These are phyloP conservation scores for Rissa tridactyla DNA, from an alignment of 2,113 vertebrate genomes.

Conservation along the genomic window DNA sequence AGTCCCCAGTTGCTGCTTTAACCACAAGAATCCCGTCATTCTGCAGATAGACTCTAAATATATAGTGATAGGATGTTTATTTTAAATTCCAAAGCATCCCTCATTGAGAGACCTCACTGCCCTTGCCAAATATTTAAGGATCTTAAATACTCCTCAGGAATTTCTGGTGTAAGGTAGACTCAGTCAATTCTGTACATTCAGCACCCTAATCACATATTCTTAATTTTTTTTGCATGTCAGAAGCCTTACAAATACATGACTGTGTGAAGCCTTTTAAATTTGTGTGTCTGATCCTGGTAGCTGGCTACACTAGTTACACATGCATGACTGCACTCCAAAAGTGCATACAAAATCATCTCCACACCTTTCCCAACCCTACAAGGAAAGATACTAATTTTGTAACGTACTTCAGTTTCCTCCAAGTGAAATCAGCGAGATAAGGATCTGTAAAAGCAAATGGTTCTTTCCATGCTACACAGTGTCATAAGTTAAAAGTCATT, in stretches of 20 bases:
- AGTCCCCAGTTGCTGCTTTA: neutral
- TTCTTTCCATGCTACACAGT: rapidly evolving
- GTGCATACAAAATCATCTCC: neutral
- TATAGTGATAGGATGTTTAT: neutral
- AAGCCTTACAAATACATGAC: neutral
- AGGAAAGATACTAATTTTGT: neutral
- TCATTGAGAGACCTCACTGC: neutral
- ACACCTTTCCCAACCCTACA: neutral
- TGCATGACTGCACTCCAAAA: neutral
- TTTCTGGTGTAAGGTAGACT: neutral
- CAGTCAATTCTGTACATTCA: neutral
- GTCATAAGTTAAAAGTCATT: neutral
- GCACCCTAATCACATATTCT: neutral
- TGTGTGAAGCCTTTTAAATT: conserved; percentile 9
- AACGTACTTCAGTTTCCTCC: neutral
- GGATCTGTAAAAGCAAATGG: neutral
- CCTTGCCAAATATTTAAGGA: neutral
- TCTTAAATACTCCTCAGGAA: neutral
- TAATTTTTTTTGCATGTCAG: neutral
- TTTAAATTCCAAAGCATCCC: neutral
- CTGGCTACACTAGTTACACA: neutral
- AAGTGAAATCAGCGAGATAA: neutral
- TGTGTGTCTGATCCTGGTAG: neutral
- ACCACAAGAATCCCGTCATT: conserved; percentile 13
- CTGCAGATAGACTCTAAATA: neutral